Conservation (phyloP, 2,113 vertebrate genomes). For the Acrocephalus arundinaceus region DNA sequence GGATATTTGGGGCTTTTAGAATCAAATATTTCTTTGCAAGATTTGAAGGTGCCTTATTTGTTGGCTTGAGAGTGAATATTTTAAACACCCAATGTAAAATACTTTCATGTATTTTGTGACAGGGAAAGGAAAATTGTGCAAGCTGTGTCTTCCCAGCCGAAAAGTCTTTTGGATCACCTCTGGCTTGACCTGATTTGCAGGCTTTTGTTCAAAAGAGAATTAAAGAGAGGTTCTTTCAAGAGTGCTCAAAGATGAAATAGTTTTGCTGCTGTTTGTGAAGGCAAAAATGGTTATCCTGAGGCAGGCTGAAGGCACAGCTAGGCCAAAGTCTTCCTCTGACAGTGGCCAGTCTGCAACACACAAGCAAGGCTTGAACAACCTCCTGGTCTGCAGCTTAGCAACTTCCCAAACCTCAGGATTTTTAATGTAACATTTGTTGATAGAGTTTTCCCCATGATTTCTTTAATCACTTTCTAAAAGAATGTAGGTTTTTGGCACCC, state of each 20-base stretch:
- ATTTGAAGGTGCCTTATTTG: not conserved
- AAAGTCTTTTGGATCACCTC: not conserved
- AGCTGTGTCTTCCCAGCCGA: not conserved
- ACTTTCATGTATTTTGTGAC: not conserved
- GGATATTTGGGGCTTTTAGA: not conserved
- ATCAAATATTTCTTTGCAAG: not conserved
- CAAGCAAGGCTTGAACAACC: not conserved
- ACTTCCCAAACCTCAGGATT: not conserved
- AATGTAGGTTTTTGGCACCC: not conserved
- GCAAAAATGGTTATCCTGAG: not conserved
- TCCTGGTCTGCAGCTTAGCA: not conserved
- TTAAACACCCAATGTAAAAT: not conserved
- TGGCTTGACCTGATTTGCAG: not conserved
- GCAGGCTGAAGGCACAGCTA: not conserved
- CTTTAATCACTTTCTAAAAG: not conserved
- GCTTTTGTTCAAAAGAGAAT: not conserved
- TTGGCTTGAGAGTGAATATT: not conserved
- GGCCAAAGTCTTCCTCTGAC: not conserved
- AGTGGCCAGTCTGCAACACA: not conserved
- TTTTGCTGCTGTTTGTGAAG: not conserved
- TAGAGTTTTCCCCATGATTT: not conserved
- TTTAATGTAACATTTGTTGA: not conserved
- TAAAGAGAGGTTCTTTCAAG: not conserved
- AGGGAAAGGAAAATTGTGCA: not conserved
- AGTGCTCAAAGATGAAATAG: not conserved